phyloP scores from a whole-genome alignment of 2,113 vertebrate genomes.

The Sebastes schlegelii region DNA sequence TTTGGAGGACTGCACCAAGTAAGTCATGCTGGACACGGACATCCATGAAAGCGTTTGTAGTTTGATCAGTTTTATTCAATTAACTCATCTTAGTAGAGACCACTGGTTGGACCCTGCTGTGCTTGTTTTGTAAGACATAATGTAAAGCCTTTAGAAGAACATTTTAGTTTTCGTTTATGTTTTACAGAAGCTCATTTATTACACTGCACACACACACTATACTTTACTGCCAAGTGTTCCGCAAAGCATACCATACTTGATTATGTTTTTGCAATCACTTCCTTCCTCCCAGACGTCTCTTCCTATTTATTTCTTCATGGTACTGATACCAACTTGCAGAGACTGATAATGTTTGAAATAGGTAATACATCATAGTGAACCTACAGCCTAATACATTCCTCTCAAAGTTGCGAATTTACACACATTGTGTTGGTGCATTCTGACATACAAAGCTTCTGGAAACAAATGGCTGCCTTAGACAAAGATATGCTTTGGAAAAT shows the following conservation, averaged over 20 bases:
- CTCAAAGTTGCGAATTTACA: background rate
- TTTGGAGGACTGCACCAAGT: slow-evolving; percentile 97
- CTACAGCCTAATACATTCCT: too few species aligned
- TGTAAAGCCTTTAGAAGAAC: background rate
- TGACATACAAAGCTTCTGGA: background rate
- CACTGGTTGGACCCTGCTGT: background rate
- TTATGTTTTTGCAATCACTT: slow-evolving; percentile 34
- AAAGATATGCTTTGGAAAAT: background rate
- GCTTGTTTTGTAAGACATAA: background rate
- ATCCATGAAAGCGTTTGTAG: background rate
- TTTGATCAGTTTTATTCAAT: background rate
- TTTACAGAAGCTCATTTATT: background rate
- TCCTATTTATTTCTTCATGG: background rate
- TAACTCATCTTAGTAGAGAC: background rate
- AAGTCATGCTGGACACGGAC: slow-evolving; percentile 67
- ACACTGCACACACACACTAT: background rate
- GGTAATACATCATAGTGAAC: background rate
- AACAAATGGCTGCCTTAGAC: background rate
- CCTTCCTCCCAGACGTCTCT: slow-evolving; percentile 6
- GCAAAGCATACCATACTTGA: background rate
- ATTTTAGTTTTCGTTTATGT: background rate
- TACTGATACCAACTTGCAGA: background rate
- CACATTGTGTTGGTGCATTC: background rate
- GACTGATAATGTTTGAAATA: background rate
- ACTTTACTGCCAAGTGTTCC: background rate